A percentile compares a stretch with the other conserved stretches of the same genome.
These are phyloP conservation scores for Octodonta nipae DNA, from an alignment of 2,888 invertebrate genomes.

Conservation along the genomic window DNA sequence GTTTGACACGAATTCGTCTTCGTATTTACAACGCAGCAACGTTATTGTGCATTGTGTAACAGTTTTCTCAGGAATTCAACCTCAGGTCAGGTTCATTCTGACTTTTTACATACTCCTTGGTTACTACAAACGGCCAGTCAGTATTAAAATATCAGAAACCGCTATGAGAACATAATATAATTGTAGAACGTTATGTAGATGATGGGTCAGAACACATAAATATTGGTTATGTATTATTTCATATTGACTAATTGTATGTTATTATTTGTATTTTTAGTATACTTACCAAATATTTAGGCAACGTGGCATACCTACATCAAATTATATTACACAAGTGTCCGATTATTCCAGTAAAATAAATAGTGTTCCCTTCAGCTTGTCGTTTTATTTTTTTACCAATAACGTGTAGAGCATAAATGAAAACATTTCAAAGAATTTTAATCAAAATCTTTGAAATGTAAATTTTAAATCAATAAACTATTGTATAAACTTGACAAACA, in stretches of 20 bases:
- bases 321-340: slow-evolving; percentile 28
- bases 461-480: no score
- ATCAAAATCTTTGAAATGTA: neutral
- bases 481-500: no score
- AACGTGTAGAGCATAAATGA: no score
- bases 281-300: slow-evolving; percentile 16
- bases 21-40: neutral
- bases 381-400: slow-evolving; percentile 11
- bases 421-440: no score
- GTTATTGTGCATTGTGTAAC: slow-evolving; percentile 1
- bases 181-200: neutral
- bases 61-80: neutral
- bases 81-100: neutral
- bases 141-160: no score
- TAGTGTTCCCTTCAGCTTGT: slow-evolving; percentile 36
- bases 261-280: slow-evolving; percentile 11
- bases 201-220: neutral
- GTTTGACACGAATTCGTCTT: no score
- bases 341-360: slow-evolving; percentile 37
- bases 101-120: neutral
- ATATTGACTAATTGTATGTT: slow-evolving; percentile 7
- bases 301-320: slow-evolving; percentile 30
- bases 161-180: neutral
- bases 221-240: slow-evolving; percentile 7
- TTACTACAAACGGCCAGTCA: no score